Base-by-base conservation (phyloP, 2,797 vertebrate species). In the Coccyzus lansbergi region DNA sequence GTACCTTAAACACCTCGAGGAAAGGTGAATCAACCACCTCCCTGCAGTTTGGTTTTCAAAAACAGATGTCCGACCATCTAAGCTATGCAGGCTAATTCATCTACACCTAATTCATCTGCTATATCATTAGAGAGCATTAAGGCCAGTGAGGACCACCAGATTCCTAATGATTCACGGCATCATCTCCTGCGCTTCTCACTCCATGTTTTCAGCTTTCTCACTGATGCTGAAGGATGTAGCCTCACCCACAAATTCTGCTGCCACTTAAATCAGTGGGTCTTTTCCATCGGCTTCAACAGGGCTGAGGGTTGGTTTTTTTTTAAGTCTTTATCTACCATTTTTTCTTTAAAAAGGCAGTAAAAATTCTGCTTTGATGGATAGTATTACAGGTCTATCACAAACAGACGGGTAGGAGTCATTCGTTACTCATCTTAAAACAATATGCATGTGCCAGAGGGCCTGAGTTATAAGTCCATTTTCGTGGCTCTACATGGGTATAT, bases 391-490 rank as follows among this genome's bases (percentile, higher is more conserved):
- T 33, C 87, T 84, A 63, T 90, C 91, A 92, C 68, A 92, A 95
- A 77, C 68, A 90, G 74, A 93, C 26, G 13, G 70, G 83, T 83
- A 63, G 70, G 46, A 91, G 82, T 91, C 72, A 81, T 95, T 91
- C 1, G 22, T 92, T 94, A 76, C 85, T 91, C 80, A 84, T 89
- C 70, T 88, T 83, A 91, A 91, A 95, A 93, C 90, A 95, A 92
- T 88, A 69, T 91, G 72, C 87, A 84, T 79, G 87, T 91, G 93
- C 93, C 94, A 92, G 85, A 89, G 91, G 74, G 77, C 29, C 70
- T 96, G 92, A 95, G 83, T 95, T 95, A 95, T 94, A 94, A 91
- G 91, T 91, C 85, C 89, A 90, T 95, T 94, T 93, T 90, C 76
- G 83, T 88, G 85, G 42, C 78, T 88, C 40, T 90, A 82, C 67